Conservation (phyloP, 2,797 vertebrate genomes). For the Muscicapa striata region DNA sequence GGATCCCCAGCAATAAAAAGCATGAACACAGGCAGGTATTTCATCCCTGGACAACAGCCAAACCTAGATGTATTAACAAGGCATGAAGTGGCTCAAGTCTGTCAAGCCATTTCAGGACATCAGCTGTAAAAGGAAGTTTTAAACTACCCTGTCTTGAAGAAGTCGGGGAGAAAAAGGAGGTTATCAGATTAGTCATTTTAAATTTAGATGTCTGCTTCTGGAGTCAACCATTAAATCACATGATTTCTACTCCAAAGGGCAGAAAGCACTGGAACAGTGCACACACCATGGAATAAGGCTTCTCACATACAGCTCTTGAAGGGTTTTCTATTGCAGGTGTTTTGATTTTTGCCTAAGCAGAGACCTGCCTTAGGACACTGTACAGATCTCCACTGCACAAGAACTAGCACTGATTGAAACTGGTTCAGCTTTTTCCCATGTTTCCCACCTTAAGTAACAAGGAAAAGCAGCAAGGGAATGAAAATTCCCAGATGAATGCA, state of each 20-base stretch:
- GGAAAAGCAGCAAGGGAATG: neutral
- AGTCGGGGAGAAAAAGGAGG: rapidly evolving
- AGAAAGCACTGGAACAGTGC: neutral
- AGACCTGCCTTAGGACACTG: neutral
- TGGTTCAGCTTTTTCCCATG: neutral
- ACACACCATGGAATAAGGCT: neutral
- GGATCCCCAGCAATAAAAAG: neutral
- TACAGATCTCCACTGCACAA: neutral
- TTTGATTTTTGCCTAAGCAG: neutral
- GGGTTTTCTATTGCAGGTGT: neutral
- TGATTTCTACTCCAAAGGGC: neutral
- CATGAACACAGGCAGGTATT: rapidly evolving
- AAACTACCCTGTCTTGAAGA: neutral
- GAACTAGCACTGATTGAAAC: neutral
- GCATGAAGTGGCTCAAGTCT: neutral
- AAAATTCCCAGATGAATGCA: neutral
- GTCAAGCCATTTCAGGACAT: neutral
- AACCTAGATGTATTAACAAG: neutral
- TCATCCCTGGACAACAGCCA: neutral
- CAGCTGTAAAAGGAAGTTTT: neutral
- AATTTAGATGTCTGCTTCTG: neutral
- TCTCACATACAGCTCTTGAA: neutral
- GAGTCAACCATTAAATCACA: neutral
- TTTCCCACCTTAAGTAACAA: neutral
- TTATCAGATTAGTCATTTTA: neutral